A percentile compares a stretch with the other conserved stretches of the same genome.
Conservation (phyloP, 2,797 vertebrate species). For the Momotus momota region DNA sequence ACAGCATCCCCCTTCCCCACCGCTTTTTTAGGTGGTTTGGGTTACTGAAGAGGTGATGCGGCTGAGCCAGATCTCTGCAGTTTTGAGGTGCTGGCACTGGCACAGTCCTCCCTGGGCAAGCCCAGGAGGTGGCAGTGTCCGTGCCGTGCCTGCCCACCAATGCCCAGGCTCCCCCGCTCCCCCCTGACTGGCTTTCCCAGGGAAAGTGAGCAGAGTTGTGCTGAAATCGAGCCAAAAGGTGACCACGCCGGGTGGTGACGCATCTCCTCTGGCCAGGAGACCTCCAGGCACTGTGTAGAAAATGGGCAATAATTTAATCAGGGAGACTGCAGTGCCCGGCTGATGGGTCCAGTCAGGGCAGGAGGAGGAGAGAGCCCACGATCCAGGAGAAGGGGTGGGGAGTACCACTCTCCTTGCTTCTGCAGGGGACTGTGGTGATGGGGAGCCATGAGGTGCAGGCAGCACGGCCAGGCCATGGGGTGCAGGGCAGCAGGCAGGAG, state of each 20-base stretch:
- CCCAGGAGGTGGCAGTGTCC: neutral
- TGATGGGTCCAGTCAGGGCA: neutral
- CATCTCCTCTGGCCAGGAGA: neutral
- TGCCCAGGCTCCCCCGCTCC: neutral
- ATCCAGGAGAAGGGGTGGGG: neutral
- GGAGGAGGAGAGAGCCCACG: neutral
- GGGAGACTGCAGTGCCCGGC: neutral
- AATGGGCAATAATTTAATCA: neutral
- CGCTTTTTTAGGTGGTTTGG: neutral
- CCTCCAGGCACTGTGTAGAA: neutral
- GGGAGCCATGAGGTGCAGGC: neutral
- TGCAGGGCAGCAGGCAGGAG: neutral
- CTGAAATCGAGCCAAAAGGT: neutral
- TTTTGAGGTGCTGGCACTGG: neutral
- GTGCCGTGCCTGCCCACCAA: fast-evolving
- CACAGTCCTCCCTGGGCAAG: neutral
- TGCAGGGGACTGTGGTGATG: neutral
- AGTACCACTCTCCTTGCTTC: neutral
- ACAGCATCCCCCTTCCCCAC: neutral
- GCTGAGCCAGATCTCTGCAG: neutral
- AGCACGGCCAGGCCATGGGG: neutral
- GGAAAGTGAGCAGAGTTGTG: fast-evolving
- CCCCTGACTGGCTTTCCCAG: neutral
- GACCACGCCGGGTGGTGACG: fast-evolving
- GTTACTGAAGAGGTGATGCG: neutral